A percentile compares a stretch with the other conserved stretches of the same genome.
phyloP scores from a whole-genome alignment of 1,140 invertebrate genomes.

The Solenopsis fugax region DNA sequence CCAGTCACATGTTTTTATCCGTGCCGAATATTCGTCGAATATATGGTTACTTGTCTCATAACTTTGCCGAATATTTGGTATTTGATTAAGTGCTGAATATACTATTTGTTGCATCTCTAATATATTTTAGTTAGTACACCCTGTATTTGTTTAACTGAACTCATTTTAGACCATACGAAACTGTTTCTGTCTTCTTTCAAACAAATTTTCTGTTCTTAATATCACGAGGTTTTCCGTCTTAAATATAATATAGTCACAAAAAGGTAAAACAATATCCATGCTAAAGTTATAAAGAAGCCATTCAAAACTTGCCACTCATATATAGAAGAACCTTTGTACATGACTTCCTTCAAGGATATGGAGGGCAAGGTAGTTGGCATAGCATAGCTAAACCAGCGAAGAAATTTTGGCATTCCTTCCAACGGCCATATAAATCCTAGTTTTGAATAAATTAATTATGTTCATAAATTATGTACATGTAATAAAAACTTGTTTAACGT shows the following conservation, averaged over 20 bases:
- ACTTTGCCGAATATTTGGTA: no score
- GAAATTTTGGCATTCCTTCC: slow-evolving; percentile 90
- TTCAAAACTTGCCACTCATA: slow-evolving; percentile 87
- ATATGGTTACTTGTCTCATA: no score
- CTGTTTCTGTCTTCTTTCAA: not conserved
- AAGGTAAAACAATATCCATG: slow-evolving; percentile 87
- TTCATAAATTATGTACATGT: no score
- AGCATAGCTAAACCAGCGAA: slow-evolving; percentile 87
- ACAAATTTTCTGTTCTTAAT: not conserved
- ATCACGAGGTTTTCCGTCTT: slow-evolving; percentile 68
- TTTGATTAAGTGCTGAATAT: no score
- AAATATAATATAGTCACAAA: slow-evolving; percentile 85
- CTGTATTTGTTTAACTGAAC: slow-evolving; percentile 39
- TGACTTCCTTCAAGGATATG: slow-evolving; percentile 88
- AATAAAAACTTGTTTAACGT: slow-evolving; percentile 3
- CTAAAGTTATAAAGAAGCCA: slow-evolving; percentile 88
- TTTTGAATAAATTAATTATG: slow-evolving; percentile 16
- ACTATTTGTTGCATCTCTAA: no score
- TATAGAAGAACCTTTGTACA: slow-evolving; percentile 88
- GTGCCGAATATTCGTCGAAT: no score
- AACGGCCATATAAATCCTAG: slow-evolving; percentile 95
- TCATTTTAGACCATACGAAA: slow-evolving; percentile 9
- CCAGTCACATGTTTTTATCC: no score
- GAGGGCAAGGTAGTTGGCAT: slow-evolving; percentile 91
- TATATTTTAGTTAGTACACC: no score